Evolutionary conservation across 2,888 invertebrate genomes (phyloP).

Genomic region (Lycia hirtaria): DNA sequence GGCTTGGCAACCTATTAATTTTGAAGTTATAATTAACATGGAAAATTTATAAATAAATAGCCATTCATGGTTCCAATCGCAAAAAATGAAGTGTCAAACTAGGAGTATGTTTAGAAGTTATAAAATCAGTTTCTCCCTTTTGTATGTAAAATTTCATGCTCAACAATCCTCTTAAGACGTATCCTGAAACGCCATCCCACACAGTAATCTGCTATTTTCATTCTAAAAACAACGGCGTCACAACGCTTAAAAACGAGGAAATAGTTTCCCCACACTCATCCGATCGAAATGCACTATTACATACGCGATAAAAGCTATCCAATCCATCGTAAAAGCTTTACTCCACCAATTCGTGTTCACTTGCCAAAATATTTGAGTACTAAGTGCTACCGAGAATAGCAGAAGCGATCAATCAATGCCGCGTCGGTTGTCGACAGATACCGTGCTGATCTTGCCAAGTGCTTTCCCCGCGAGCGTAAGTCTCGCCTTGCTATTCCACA

Average conservation of each 20-base stretch:
- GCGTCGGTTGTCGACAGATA: conserved; percentile 64
- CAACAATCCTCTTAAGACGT: neutral
- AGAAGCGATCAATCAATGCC: conserved; percentile 63
- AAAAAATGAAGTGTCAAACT: too few relatives aligned
- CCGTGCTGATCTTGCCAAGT: conserved; percentile 59
- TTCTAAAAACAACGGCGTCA: conserved; percentile 6
- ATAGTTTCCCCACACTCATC: neutral
- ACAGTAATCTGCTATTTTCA: conserved; percentile 4
- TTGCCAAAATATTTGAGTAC: conserved; percentile 53
- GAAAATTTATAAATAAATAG: too few relatives aligned
- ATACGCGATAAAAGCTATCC: conserved; percentile 17
- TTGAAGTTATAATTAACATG: too few relatives aligned
- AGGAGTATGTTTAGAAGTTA: too few relatives aligned
- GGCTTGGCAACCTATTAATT: too few relatives aligned
- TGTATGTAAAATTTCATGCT: too few relatives aligned
- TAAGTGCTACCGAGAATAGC: conserved; percentile 57
- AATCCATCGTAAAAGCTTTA: conserved; percentile 30
- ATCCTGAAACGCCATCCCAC: conserved; percentile 8
- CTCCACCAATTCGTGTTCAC: conserved; percentile 35
- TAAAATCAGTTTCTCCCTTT: too few relatives aligned
- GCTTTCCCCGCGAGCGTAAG: conserved; percentile 49
- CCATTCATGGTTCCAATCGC: too few relatives aligned
- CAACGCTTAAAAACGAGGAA: neutral
- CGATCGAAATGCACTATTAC: conserved; percentile 7
- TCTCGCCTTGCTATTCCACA: conserved; percentile 8